Evolutionary conservation across 2,888 invertebrate species (phyloP), one percentile per base, ranked within the genome.

Genomic region (Aphodius sticticus): DNA sequence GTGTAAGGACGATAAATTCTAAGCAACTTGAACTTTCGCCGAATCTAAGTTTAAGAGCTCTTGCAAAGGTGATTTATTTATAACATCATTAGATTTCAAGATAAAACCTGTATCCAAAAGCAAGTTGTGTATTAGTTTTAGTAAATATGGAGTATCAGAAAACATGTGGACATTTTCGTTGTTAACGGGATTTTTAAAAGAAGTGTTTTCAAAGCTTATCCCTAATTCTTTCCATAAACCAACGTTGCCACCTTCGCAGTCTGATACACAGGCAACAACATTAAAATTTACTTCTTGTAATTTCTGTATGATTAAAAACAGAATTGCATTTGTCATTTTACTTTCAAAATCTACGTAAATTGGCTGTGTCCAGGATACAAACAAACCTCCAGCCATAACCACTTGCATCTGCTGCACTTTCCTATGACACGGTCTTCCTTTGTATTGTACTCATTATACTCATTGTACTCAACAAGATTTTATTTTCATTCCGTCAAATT

Each of bases 331-430:
- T 16, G 84, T 83, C 74, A 85, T 83, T 76, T 82, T 84, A 70
- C 80, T 69, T 72, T 84, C 84, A 77, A 84, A 85, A 70, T 81
- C 81, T 6, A 82, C 35, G 36, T 72, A 85, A 26, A 84, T 79
- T 37, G 82, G 83, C 36, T 85, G 84, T 38, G 85, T 83, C 84
- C 83, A 84, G 14, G 82, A 81, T 3, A 69, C 81, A 76, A 79
- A 81, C 9, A 85, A 69, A 9, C 85, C 84, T 77, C 84, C 77
- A 36, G 81, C 81, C 78, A 84, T 81, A 15, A 83, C 78, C 16
- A 82, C 83, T 79, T 85, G 84, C 81, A 84, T 79, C 37, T 82
- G 76, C 80, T 77, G 38, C 82, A 77, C 69, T 81, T 81, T 69
- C 82, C 82, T 37, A 84, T 69, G 7, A 83, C 74, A 82, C 84